Percentiles rank a stretch among this genome's conserved stretches.
Evolutionary conservation across 2,888 invertebrate genomes (phyloP).

Genomic region (Ernsta delagoae): DNA sequence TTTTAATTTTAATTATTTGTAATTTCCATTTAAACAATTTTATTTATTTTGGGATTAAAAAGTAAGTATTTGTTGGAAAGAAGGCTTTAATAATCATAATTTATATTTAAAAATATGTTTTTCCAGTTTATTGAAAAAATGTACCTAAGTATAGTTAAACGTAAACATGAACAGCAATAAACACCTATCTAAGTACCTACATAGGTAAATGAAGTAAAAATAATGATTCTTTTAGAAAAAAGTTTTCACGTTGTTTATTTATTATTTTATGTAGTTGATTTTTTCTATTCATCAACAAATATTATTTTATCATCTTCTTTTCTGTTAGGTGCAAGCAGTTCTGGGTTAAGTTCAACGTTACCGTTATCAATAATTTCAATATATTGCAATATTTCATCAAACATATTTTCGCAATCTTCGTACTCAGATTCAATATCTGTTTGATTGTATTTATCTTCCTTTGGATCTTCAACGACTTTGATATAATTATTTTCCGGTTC

Average conservation of each 20-base stretch:
- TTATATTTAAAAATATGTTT: no score
- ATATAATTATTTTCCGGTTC: slow-evolving; percentile 29
- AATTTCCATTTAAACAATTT: no score
- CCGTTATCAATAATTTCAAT: slow-evolving; percentile 57
- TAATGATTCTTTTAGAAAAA: neutral
- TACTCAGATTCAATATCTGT: slow-evolving; percentile 41
- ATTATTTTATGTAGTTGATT: neutral
- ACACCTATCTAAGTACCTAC: no score
- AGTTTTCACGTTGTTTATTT: neutral
- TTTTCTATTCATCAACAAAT: slow-evolving; percentile 58
- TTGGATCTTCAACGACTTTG: slow-evolving; percentile 20
- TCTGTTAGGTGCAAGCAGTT: slow-evolving; percentile 64
- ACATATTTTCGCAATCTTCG: slow-evolving; percentile 62
- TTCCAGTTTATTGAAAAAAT: neutral
- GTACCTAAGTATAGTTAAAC: no score
- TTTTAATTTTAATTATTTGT: no score
- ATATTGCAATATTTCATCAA: slow-evolving; percentile 74
- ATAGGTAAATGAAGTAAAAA: neutral
- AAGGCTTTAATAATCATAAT: no score
- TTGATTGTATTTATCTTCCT: slow-evolving; percentile 36
- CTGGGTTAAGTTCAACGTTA: slow-evolving; percentile 54
- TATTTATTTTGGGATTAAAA: no score
- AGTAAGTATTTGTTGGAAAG: no score
- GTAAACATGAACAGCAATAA: no score
- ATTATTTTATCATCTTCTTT: slow-evolving; percentile 62